Base-by-base conservation (phyloP, 2,113 vertebrate species). In the Pangasianodon gigas region DNA sequence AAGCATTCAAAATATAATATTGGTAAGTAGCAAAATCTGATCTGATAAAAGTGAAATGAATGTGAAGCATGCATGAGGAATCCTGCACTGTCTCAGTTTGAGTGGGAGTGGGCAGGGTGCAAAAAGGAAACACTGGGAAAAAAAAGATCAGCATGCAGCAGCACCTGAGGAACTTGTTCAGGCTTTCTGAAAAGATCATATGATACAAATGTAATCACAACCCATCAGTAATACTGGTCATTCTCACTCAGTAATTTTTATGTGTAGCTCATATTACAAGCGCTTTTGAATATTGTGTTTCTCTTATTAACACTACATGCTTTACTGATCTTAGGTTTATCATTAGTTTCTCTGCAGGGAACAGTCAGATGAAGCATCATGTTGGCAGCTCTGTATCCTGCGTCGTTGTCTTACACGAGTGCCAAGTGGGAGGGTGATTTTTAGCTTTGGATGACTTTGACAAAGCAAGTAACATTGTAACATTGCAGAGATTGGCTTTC, bases 171-270 rank as follows among this genome's bases (percentile, higher is more conserved):
- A 86, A 79, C 87, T 85, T 93, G 91, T 74, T 87, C 18, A 74
- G 91, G 85, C 90, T 83, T 93, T 90, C 84, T 62, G 79, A 54
- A 46, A 80, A 48, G 85, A 75, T 87, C 44, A 80, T 44, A 32
- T 85, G 62, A 84, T 74, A 80, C 75, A 51, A 89, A 87, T 74
- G 58, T 86, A 84, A 85, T 65, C 32, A 75, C 21, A 87, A 60
- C 58, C 79, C 44, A 58, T 89, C 67, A 67, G n/a, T 84, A 60
- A 29, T 71, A 86, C 18, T 14, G 44, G 26, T n/a, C 88, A 58
- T 62, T 84, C 18, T 56, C 52, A 88, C 52, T 86, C 51, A 58
- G 56, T 48, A 75, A 58, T 91, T 54, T 90, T 89, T 87, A 52
- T 52, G 58, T 13, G 71, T 71, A 26, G 65, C 62, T 90, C 52